Conservation (phyloP, 1,140 invertebrate genomes). For the Drosophila takahashii region DNA sequence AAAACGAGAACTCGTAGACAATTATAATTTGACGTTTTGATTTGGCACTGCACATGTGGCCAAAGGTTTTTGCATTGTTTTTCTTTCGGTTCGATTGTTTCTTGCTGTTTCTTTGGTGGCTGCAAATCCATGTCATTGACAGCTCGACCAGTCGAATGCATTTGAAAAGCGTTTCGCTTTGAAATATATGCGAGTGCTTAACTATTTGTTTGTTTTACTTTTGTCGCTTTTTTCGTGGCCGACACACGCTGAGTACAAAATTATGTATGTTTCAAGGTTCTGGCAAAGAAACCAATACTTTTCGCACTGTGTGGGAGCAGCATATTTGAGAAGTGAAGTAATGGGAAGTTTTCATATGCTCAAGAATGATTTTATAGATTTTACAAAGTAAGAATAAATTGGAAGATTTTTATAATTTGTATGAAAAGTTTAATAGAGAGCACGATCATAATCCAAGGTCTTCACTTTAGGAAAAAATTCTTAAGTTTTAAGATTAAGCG, state of each 20-base stretch:
- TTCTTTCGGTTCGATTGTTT: constrained; percentile 35
- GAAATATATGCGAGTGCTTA: constrained; percentile 39
- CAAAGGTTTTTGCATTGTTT: constrained; percentile 42
- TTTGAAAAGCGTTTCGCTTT: constrained; percentile 21
- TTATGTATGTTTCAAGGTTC: constrained; percentile 64
- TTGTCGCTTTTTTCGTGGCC: constrained; percentile 28
- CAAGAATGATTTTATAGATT: too few species aligned
- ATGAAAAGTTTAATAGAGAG: too few species aligned
- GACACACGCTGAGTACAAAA: constrained; percentile 31
- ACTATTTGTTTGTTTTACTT: constrained; percentile 58
- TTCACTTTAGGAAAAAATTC: too few species aligned
- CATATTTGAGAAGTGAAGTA: constrained; percentile 17
- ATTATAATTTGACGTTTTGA: constrained; percentile 83
- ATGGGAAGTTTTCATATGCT: constrained; percentile 8
- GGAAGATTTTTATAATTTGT: too few species aligned
- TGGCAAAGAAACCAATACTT: constrained; percentile 12
- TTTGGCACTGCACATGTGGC: constrained; percentile 73
- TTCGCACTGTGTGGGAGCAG: constrained; percentile 15
- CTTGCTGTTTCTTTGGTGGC: constrained; percentile 33
- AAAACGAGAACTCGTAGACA: constrained; percentile 65
- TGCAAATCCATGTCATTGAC: constrained; percentile 79
- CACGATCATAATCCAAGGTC: too few species aligned
- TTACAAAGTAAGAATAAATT: too few species aligned
- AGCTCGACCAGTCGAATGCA: constrained; percentile 48
- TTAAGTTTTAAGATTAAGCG: too few species aligned